Percentiles rank a stretch among this genome's conserved stretches.
These are phyloP conservation scores for Lepidocyrtinus sp. DNA, from an alignment of 2,888 invertebrate genomes.

Conservation along the genomic window DNA sequence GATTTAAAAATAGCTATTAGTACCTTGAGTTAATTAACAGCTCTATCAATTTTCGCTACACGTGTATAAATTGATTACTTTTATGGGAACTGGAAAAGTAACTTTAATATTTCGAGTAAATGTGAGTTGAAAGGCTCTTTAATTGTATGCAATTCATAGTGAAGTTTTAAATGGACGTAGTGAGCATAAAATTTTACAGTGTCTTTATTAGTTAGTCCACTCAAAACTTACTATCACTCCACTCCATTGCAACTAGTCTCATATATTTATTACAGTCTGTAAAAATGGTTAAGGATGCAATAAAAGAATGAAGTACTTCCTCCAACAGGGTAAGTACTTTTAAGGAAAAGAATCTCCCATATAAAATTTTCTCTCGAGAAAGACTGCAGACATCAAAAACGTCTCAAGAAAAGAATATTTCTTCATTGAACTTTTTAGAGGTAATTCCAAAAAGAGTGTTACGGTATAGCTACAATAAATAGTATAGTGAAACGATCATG, in stretches of 20 bases:
- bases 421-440: conserved; percentile 4
- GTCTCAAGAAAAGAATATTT: neutral
- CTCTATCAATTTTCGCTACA: too few relatives aligned
- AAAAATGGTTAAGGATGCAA: conserved; percentile 47
- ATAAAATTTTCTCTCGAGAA: neutral
- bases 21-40: too few relatives aligned
- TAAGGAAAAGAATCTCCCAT: neutral
- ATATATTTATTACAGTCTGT: neutral
- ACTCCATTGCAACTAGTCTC: neutral
- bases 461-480: neutral
- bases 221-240: too few relatives aligned
- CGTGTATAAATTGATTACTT: too few relatives aligned
- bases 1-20: too few relatives aligned
- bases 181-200: too few relatives aligned
- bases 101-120: too few relatives aligned
- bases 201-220: too few relatives aligned
- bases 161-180: too few relatives aligned
- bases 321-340: conserved; percentile 15
- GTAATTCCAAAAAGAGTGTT: conserved; percentile 7
- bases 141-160: too few relatives aligned
- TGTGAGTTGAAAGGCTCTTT: too few relatives aligned
- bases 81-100: too few relatives aligned
- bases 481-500: neutral
- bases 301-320: conserved; percentile 55
- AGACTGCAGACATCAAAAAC: neutral